These are phyloP conservation scores for Pollachius pollachius DNA, from an alignment of 2,113 vertebrate species.

Conservation along the genomic window DNA sequence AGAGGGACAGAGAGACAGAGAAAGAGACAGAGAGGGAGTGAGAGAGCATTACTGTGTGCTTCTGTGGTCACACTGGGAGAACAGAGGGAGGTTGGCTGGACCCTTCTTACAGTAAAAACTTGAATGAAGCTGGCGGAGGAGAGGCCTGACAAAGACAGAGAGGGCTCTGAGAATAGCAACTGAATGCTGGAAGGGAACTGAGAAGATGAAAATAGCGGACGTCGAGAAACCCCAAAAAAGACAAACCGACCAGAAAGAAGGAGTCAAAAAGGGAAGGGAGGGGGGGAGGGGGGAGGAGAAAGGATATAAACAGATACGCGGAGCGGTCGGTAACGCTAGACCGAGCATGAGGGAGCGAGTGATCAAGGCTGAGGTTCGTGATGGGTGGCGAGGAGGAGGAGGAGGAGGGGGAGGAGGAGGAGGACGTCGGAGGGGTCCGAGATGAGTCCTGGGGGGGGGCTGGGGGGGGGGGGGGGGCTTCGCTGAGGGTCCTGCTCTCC, in stretches of 20 bases:
- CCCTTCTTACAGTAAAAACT: too few relatives aligned
- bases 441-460: conserved; percentile 37
- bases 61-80: background rate
- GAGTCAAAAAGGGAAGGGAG: background rate
- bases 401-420: conserved; percentile 25
- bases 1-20: background rate
- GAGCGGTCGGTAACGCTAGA: conserved; percentile 21
- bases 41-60: conserved; percentile 1
- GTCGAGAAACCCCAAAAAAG: background rate
- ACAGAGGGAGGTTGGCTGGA: background rate
- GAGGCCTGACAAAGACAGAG: background rate
- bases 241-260: background rate
- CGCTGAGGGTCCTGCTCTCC: conserved; percentile 49
- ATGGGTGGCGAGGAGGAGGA: conserved; percentile 52
- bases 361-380: conserved; percentile 38
- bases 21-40: background rate
- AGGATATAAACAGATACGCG: conserved; percentile 20
- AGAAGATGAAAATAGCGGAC: background rate
- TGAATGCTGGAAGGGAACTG: conserved; percentile 13
- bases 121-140: too few relatives aligned
- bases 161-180: background rate
- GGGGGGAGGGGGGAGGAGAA: conserved; percentile 8
- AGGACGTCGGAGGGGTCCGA: conserved; percentile 18
- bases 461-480: conserved; percentile 15
- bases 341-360: conserved; percentile 18